These are phyloP conservation scores for Petrolisthes cinctipes DNA, from an alignment of 2,888 invertebrate species.

Conservation along the genomic window DNA sequence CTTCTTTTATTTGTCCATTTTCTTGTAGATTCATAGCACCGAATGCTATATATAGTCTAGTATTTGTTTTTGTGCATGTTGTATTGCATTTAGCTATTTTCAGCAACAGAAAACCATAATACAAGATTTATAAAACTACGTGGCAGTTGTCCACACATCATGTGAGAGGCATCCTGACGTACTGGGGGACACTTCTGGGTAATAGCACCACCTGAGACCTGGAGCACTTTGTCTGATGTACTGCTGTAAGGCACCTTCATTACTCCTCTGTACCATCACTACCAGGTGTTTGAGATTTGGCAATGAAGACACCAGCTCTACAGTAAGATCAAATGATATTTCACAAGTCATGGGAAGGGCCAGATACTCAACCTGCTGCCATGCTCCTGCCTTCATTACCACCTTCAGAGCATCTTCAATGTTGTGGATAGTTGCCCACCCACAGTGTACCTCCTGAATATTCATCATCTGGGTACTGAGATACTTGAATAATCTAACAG, in stretches of 20 bases:
- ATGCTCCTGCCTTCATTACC: constrained; percentile 38
- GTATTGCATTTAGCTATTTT: too few relatives aligned
- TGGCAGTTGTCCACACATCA: background rate
- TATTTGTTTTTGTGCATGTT: too few relatives aligned
- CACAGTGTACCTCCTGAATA: constrained; percentile 43
- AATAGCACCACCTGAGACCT: background rate
- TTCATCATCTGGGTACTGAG: constrained; percentile 42
- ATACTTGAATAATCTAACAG: constrained; percentile 45
- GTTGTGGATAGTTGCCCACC: constrained; percentile 41
- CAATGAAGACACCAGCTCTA: constrained; percentile 17
- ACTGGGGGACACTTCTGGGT: constrained; percentile 1
- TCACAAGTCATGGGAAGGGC: constrained; percentile 27
- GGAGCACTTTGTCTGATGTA: background rate
- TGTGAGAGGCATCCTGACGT: background rate
- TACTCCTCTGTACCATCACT: background rate
- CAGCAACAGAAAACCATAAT: too few relatives aligned
- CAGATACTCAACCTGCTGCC: constrained; percentile 41
- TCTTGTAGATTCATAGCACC: too few relatives aligned
- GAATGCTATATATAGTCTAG: too few relatives aligned
- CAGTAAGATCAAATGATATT: constrained; percentile 18
- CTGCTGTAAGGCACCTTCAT: background rate
- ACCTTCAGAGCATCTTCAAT: constrained; percentile 37
- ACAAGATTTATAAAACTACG: too few relatives aligned
- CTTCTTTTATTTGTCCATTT: too few relatives aligned
- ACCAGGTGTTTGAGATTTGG: constrained; percentile 27